A percentile compares a stretch with the other conserved stretches of the same genome.
These are phyloP conservation scores for Tuta absoluta DNA, from an alignment of 2,888 invertebrate genomes.

Conservation along the genomic window DNA sequence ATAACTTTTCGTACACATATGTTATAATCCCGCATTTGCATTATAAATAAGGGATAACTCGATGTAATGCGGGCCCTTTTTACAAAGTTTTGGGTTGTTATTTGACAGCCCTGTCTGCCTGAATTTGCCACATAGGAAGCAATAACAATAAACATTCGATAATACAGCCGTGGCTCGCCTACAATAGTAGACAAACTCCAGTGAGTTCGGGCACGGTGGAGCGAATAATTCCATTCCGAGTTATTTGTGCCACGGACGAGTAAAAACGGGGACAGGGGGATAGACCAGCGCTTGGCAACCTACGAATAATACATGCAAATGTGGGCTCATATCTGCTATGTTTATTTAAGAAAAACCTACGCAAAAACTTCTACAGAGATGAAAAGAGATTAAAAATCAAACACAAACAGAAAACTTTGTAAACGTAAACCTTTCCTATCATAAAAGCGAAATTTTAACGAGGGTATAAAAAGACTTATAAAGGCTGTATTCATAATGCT, in stretches of 20 bases:
- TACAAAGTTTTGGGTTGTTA: slow-evolving; percentile 39
- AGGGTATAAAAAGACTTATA: slow-evolving; percentile 49
- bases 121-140: slow-evolving; percentile 45
- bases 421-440: not conserved
- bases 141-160: slow-evolving; percentile 42
- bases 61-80: slow-evolving; percentile 40
- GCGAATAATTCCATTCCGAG: slow-evolving; percentile 50
- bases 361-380: slow-evolving; percentile 21
- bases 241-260: slow-evolving; percentile 43
- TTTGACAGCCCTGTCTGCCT: slow-evolving; percentile 49
- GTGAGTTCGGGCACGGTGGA: slow-evolving; percentile 46
- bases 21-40: slow-evolving; percentile 38
- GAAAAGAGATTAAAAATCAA: slow-evolving; percentile 7
- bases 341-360: slow-evolving; percentile 24
- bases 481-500: slow-evolving; percentile 55
- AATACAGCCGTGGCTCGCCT: slow-evolving; percentile 40
- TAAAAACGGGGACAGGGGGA: slow-evolving; percentile 26
- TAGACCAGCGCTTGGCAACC: slow-evolving; percentile 27
- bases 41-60: slow-evolving; percentile 42
- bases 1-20: slow-evolving; percentile 19
- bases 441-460: slow-evolving; percentile 48
- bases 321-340: slow-evolving; percentile 26
- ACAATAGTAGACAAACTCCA: slow-evolving; percentile 45
- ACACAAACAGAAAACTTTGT: slow-evolving; percentile 27
- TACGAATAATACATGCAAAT: slow-evolving; percentile 42